These are phyloP conservation scores for Drosophila prolongata DNA, from an alignment of 2,888 invertebrate species.

Conservation along the genomic window DNA sequence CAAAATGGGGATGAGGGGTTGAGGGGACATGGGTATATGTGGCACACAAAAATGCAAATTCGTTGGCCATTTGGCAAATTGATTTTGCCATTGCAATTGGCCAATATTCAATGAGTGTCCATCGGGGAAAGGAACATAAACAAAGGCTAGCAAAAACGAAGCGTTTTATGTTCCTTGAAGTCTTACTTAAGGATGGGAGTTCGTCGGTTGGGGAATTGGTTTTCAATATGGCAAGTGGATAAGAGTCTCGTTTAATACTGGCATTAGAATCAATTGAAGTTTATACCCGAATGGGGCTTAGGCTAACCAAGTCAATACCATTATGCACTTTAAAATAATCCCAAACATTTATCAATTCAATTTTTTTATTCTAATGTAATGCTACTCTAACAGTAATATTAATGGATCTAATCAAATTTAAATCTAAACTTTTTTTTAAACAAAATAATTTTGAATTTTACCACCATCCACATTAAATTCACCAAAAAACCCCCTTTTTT, in stretches of 20 bases:
- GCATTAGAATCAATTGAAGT: background rate
- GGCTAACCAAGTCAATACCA: too few species aligned
- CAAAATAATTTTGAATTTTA: too few species aligned
- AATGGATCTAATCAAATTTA: background rate
- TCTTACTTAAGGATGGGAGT: conserved; percentile 35
- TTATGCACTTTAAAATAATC: too few species aligned
- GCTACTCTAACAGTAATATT: too few species aligned
- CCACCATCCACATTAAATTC: too few species aligned
- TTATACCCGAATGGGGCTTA: too few species aligned
- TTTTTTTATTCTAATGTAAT: too few species aligned
- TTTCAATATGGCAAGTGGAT: conserved; percentile 25
- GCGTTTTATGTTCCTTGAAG: conserved; percentile 35
- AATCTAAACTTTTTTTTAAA: too few species aligned
- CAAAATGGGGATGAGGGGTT: conserved; percentile 24
- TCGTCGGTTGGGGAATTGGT: conserved; percentile 13
- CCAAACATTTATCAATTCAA: too few species aligned
- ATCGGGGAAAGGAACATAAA: conserved; percentile 29
- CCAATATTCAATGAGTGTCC: conserved; percentile 39
- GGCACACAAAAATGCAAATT: conserved; percentile 61
- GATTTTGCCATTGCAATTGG: conserved; percentile 58
- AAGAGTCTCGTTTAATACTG: background rate
- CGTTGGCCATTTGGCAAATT: conserved; percentile 60
- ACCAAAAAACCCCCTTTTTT: too few species aligned
- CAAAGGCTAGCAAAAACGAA: conserved; percentile 22
- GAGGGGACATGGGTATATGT: conserved; percentile 9